Evolutionary conservation across 2,888 invertebrate genomes (phyloP).

Genomic region (Cosmopolites sordidus): DNA sequence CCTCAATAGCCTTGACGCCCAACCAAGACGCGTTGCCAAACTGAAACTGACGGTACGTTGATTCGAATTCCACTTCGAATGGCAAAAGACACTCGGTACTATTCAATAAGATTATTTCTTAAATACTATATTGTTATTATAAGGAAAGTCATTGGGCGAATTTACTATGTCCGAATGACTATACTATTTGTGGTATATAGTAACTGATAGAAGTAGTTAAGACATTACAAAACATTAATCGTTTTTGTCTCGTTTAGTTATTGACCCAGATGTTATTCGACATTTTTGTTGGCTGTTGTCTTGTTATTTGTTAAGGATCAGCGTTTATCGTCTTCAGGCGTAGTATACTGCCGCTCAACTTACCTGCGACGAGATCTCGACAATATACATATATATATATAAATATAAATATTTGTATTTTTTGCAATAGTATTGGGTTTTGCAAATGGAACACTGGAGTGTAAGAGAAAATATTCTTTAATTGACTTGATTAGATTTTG

Average conservation of each 20-base stretch:
- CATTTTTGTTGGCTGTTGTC: constrained; percentile 48
- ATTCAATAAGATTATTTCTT: constrained; percentile 51
- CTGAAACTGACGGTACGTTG: constrained; percentile 42
- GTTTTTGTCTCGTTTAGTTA: too few relatives aligned
- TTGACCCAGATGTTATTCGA: too few relatives aligned
- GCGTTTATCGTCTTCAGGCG: too few relatives aligned
- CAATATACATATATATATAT: too few relatives aligned
- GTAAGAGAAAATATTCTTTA: too few relatives aligned
- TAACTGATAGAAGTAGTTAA: constrained; percentile 52
- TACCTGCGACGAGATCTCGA: too few relatives aligned
- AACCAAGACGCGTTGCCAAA: constrained; percentile 54
- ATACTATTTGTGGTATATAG: constrained; percentile 53
- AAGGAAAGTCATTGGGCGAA: constrained; percentile 39
- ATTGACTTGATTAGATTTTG: too few relatives aligned
- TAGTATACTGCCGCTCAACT: too few relatives aligned
- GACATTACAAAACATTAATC: background rate
- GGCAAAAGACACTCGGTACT: constrained; percentile 53
- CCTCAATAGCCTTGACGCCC: constrained; percentile 82
- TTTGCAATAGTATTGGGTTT: too few relatives aligned
- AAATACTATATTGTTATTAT: constrained; percentile 52
- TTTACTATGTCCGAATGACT: constrained; percentile 34
- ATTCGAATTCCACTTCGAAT: constrained; percentile 21
- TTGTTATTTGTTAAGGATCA: constrained; percentile 47
- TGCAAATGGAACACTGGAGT: too few relatives aligned
- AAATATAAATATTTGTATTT: too few relatives aligned